Evolutionary conservation across 2,113 vertebrate genomes (phyloP), one percentile per base, ranked within the genome.

Genomic region (Trochalopteron elliotii): DNA sequence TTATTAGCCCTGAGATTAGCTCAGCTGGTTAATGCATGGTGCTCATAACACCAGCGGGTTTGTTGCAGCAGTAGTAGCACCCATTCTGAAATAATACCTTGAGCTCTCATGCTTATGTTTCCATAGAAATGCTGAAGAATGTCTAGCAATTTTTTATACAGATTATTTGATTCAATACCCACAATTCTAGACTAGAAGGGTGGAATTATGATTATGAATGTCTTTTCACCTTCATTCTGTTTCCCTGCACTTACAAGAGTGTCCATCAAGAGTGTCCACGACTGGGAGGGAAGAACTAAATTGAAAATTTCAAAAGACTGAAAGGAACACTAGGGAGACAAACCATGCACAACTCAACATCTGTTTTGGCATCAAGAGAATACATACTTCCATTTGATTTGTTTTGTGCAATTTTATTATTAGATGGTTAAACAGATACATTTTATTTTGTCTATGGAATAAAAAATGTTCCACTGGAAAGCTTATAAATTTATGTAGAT

Each of bases 1-100:
- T 56, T 44, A 19, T 15, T 52, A 77, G 18, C 23, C 10, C 33
- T n/a, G 39, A 61, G 23, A 53, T 61, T 20, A 24, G 45, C 33
- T 87, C 55, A 53, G 10, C 8, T 39, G 28, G 19, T 39, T 45
- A 45, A 33, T 53, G 47, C 55, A 45, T 61, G 33, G 19, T n/a
- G 39, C 55, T 45, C 7, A 24, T 61, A 61, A 53, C 7, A 5
- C 23, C 39, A n/a, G 9, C 0, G 0, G 19, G 28, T 53, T 69
- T 5, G 1, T 15, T 86, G 44, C 22, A 60, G 30, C 19, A 31
- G 49, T 67, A n/a, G 6, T 33, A 67, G 30, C 8, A 90, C 7
- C 27, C 7, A 2, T 60, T 72, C 50, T 57, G 83, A 69, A 63
- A 57, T 57, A 57, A 44, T 42, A 33, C 30, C 14, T 91, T 21